Conservation (phyloP, 2,888 invertebrate species). For the Euspilapteryx auroguttella region DNA sequence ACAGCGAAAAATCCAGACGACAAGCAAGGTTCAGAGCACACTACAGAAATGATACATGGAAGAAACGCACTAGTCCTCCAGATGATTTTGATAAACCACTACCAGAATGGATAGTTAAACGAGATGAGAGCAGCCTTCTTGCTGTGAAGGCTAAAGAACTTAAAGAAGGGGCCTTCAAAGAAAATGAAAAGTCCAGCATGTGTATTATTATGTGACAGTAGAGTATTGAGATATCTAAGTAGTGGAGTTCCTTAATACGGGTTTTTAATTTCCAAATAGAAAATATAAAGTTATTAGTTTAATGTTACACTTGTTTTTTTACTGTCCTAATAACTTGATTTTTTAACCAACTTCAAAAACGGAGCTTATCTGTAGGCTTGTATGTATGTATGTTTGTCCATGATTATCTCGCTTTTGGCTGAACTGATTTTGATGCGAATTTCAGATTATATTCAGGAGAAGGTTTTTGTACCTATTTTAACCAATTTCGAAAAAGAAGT, state of each 20-base stretch:
- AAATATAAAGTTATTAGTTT: neutral
- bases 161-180: constrained; percentile 28
- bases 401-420: too few relatives aligned
- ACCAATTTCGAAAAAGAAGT: too few relatives aligned
- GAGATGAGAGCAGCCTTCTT: constrained; percentile 68
- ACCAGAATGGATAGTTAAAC: constrained; percentile 73
- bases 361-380: too few relatives aligned
- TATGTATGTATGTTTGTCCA: too few relatives aligned
- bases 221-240: neutral
- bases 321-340: constrained; percentile 13
- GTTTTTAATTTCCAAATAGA: too few relatives aligned
- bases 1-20: constrained; percentile 71
- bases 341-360: too few relatives aligned
- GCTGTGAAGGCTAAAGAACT: constrained; percentile 66
- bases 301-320: neutral
- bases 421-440: too few relatives aligned
- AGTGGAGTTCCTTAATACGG: too few relatives aligned
- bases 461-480: too few relatives aligned
- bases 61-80: constrained; percentile 73
- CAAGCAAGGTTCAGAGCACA: constrained; percentile 66
- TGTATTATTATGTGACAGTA: constrained; percentile 36
- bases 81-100: constrained; percentile 80
- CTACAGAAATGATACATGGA: constrained; percentile 78
- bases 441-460: too few relatives aligned
- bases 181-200: constrained; percentile 14